A percentile compares a stretch with the other conserved stretches of the same genome.
phyloP scores from a whole-genome alignment of 1,140 invertebrate genomes.

The Brachionus angularis region DNA sequence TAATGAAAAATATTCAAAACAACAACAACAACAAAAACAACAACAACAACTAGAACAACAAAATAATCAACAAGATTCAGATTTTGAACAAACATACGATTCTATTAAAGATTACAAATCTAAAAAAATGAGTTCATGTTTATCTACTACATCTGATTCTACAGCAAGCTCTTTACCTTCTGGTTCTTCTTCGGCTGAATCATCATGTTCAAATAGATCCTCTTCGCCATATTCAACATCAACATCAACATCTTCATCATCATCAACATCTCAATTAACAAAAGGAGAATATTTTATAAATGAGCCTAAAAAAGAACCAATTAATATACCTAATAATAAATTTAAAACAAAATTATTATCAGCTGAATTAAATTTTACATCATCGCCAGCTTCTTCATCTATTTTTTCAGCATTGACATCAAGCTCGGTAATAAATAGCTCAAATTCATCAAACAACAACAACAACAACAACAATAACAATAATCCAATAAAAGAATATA shows the following conservation, averaged over 20 bases:
- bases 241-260: conserved; percentile 20
- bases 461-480: too few relatives aligned
- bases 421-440: conserved; percentile 1
- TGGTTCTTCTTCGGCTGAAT: neutral
- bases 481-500: too few relatives aligned
- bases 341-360: too few relatives aligned
- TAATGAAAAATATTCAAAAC: neutral
- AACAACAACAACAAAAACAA: neutral
- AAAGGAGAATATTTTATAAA: neutral
- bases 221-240: neutral
- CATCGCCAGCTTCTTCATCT: conserved; percentile 20
- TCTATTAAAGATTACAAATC: conserved; percentile 26
- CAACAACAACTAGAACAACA: neutral
- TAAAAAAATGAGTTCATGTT: conserved; percentile 2
- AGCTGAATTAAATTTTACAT: conserved; percentile 4
- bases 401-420: conserved; percentile 21
- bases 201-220: neutral
- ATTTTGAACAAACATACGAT: conserved; percentile 19
- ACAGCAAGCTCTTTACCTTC: neutral
- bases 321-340: too few relatives aligned
- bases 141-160: neutral
- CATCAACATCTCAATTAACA: neutral
- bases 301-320: too few relatives aligned
- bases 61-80: neutral
- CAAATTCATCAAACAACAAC: too few relatives aligned